Conservation (phyloP, 2,797 vertebrate species). For the Crossoptilon crossoptilon region DNA sequence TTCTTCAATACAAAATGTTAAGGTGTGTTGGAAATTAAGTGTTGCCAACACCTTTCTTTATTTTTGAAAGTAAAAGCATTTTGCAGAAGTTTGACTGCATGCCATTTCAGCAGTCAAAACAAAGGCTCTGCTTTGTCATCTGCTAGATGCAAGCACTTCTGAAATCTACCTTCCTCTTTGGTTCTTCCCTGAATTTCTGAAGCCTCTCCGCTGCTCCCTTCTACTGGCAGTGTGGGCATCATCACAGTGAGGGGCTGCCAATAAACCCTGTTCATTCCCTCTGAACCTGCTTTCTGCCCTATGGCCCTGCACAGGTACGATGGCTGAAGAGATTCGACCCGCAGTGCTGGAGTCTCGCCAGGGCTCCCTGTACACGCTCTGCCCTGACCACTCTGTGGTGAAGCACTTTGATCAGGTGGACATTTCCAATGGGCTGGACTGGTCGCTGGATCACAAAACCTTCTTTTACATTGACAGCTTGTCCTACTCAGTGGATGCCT, state of each 20-base stretch:
- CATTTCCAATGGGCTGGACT: constrained; percentile 95
- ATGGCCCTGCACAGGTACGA: constrained; percentile 84
- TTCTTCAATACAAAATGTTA: neutral
- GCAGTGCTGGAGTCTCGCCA: constrained; percentile 83
- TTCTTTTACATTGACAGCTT: constrained; percentile 96
- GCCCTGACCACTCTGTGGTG: constrained; percentile 83
- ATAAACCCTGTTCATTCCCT: fast-evolving
- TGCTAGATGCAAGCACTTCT: neutral
- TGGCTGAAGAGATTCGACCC: constrained; percentile 84
- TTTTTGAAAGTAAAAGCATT: neutral
- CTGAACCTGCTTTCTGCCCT: neutral
- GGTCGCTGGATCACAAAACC: constrained; percentile 89
- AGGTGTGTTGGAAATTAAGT: neutral
- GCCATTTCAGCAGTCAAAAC: neutral
- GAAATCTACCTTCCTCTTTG: neutral
- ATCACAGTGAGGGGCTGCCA: neutral
- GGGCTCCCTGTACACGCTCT: constrained; percentile 88
- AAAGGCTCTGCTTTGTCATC: neutral
- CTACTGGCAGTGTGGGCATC: neutral
- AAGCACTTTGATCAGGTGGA: constrained; percentile 90
- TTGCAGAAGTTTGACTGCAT: neutral
- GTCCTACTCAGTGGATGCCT: constrained; percentile 87
- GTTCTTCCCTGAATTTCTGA: neutral
- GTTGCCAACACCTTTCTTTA: neutral
- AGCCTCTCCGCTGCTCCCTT: neutral